Evolutionary conservation across 2,888 invertebrate genomes (phyloP).

Genomic region (Xestia sexstrigata): DNA sequence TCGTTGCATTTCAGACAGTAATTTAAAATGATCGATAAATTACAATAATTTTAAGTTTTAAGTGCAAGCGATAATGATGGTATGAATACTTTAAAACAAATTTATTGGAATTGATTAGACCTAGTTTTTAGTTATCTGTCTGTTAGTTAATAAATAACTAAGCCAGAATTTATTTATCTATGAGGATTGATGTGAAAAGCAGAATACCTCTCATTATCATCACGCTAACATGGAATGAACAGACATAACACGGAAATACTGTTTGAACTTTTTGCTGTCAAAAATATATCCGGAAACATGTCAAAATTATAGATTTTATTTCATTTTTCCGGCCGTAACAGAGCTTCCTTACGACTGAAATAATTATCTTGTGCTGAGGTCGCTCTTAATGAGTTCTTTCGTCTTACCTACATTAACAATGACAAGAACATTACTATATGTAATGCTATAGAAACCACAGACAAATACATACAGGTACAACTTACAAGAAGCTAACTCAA

Average conservation of each 20-base stretch:
- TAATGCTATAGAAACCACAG: neutral
- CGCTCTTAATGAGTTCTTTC: slow-evolving; percentile 53
- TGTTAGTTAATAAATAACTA: neutral
- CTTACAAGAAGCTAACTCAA: too few relatives aligned
- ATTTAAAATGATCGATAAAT: slow-evolving; percentile 3
- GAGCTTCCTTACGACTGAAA: slow-evolving; percentile 60
- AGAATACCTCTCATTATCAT: neutral
- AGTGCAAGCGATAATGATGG: neutral
- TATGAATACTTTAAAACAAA: slow-evolving; percentile 12
- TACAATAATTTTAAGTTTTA: slow-evolving; percentile 2
- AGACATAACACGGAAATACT: neutral
- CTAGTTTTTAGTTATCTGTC: neutral
- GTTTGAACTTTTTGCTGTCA: neutral
- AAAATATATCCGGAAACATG: slow-evolving; percentile 26
- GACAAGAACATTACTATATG: slow-evolving; percentile 39
- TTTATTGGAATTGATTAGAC: neutral
- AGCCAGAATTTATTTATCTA: neutral
- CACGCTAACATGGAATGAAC: neutral
- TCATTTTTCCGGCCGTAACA: slow-evolving; percentile 50
- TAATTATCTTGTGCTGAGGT: slow-evolving; percentile 55
- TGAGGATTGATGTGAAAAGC: too few relatives aligned
- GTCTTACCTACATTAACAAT: slow-evolving; percentile 32
- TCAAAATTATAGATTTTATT: slow-evolving; percentile 50
- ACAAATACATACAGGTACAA: slow-evolving; percentile 7
- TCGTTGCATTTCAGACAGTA: neutral